Conservation (phyloP, 1,140 invertebrate species). For the Lepidurus packardi region DNA sequence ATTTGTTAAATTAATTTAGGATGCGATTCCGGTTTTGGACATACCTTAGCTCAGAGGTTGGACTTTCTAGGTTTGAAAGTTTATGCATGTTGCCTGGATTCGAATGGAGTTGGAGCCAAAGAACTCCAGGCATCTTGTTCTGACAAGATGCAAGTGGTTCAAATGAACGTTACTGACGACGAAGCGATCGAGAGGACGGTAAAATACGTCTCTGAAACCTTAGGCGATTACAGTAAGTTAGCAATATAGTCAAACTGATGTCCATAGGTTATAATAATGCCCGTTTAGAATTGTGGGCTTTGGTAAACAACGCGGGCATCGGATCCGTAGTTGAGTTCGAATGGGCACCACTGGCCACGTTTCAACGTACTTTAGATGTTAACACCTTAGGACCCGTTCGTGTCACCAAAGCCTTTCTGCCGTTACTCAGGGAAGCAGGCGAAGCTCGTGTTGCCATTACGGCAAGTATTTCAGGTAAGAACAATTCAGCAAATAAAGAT, state of each 20-base stretch:
- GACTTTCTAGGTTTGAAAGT: conserved; percentile 46
- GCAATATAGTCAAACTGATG: not conserved
- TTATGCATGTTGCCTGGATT: conserved; percentile 48
- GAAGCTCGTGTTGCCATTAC: conserved; percentile 51
- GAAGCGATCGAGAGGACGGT: conserved; percentile 38
- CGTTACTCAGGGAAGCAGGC: conserved; percentile 40
- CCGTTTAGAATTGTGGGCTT: conserved; percentile 66
- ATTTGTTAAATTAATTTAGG: conserved; percentile 37
- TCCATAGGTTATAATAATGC: not conserved
- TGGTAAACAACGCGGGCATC: conserved; percentile 78
- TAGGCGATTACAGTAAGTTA: conserved; percentile 23
- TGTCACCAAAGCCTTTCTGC: not conserved
- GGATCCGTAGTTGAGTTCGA: conserved; percentile 50
- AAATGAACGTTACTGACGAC: conserved; percentile 44
- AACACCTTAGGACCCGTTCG: conserved; percentile 21
- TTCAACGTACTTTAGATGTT: conserved; percentile 38
- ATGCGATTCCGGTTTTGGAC: conserved; percentile 46
- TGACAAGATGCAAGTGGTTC: conserved; percentile 40
- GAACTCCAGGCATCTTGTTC: conserved; percentile 42
- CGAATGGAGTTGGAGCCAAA: conserved; percentile 45
- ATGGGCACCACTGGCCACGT: conserved; percentile 44
- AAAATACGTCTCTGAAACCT: conserved; percentile 18
- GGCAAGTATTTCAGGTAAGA: conserved; percentile 49
- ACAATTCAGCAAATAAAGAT: not conserved
- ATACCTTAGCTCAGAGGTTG: conserved; percentile 44